These are phyloP conservation scores for Sigmodon hispidus DNA, from an alignment of 2,113 vertebrate genomes.

Conservation along the genomic window DNA sequence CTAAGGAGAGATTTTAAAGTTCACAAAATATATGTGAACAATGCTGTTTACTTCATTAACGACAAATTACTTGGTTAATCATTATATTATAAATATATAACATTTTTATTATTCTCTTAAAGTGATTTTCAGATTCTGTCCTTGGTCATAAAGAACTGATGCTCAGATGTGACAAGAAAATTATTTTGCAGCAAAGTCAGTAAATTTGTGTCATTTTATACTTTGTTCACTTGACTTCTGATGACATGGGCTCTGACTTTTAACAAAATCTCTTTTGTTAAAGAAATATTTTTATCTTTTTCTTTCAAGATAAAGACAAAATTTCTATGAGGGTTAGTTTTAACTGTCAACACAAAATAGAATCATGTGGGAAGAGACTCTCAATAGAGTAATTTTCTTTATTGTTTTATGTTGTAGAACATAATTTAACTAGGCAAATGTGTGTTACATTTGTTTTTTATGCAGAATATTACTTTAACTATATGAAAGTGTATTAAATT, in stretches of 20 bases:
- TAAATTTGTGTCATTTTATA: neutral
- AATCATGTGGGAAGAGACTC: neutral
- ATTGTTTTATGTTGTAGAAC: neutral
- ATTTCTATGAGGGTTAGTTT: neutral
- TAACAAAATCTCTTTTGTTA: neutral
- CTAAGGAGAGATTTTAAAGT: slow-evolving; percentile 52
- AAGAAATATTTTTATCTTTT: no score
- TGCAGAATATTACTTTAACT: no score
- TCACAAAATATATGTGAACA: slow-evolving; percentile 36
- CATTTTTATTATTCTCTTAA: neutral
- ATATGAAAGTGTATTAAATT: no score
- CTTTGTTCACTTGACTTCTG: neutral
- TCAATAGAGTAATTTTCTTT: neutral
- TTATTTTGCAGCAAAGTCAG: neutral
- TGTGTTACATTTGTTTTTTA: neutral
- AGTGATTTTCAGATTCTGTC: neutral
- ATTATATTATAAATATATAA: neutral
- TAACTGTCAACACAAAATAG: neutral
- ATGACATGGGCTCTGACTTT: neutral
- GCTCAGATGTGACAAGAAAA: neutral
- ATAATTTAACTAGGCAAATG: neutral
- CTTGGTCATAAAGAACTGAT: neutral
- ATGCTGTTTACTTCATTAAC: slow-evolving; percentile 63
- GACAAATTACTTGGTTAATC: slow-evolving; percentile 65
- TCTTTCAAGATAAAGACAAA: neutral